Conservation (phyloP, 2,888 invertebrate species). For the Acrobasis repandana region DNA sequence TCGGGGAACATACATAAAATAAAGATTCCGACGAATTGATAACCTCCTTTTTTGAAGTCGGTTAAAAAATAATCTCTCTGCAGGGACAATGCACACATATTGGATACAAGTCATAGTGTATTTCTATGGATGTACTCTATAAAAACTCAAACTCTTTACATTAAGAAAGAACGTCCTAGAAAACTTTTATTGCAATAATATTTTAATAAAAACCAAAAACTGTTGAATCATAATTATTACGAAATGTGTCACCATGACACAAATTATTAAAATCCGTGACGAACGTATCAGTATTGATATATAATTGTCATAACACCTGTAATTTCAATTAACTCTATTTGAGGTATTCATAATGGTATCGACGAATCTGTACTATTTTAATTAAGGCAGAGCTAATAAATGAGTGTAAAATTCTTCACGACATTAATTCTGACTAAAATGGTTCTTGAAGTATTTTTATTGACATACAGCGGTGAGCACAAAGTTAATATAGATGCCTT, state of each 20-base stretch:
- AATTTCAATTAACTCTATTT: background rate
- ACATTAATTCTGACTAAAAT: constrained; percentile 40
- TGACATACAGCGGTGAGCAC: constrained; percentile 40
- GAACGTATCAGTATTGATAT: constrained; percentile 10
- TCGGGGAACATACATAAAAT: too few relatives aligned
- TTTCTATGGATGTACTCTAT: too few relatives aligned
- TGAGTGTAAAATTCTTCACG: constrained; percentile 36
- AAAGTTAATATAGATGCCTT: background rate
- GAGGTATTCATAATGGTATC: background rate
- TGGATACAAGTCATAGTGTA: too few relatives aligned
- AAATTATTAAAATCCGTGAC: constrained; percentile 4
- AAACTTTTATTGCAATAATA: too few relatives aligned
- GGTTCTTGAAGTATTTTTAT: constrained; percentile 52
- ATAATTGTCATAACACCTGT: constrained; percentile 18
- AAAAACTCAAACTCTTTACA: too few relatives aligned
- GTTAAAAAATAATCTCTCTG: too few relatives aligned
- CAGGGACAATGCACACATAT: too few relatives aligned
- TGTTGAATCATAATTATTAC: constrained; percentile 3
- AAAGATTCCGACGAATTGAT: too few relatives aligned
- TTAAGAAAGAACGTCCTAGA: too few relatives aligned
- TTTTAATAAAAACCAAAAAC: background rate
- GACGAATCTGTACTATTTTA: background rate
- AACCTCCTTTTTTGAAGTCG: too few relatives aligned
- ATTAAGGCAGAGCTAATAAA: constrained; percentile 18
- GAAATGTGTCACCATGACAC: constrained; percentile 14